Base-by-base conservation (phyloP, 1,140 invertebrate genomes). In the Caerostris extrusa region DNA sequence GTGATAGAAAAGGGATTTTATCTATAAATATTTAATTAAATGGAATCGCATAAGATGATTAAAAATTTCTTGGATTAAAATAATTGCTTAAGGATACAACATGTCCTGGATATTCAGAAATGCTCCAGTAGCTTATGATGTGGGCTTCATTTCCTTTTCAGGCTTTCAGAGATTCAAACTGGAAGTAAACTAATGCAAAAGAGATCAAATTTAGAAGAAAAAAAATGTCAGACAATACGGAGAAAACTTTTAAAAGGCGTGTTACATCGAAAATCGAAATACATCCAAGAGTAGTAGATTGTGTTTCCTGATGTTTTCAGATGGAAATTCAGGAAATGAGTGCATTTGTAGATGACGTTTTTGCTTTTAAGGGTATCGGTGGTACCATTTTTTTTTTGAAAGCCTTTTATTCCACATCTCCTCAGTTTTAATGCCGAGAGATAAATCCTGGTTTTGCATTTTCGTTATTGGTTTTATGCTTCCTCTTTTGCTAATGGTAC, bases 241-340 rank as follows among this genome's bases (percentile, higher is more conserved):
- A 53, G 10, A 77, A 19, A 77, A 34, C 7, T 77, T 77, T 34
- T 50, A 7, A 77, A 77, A 14, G 19, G 14, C 6, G 8, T 34
- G 50, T 34, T 34, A 5, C 50, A 19, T 34, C 2, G 71, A 77
- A 34, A 3, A 77, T 19, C n/a, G n/a, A 77, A 77, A 77, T 14
- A 3, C 71, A 50, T 50, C 8, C 17, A 5, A 17, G 61, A 64
- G 61, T 0, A 2, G 5, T 34, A 77, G n/a, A 8, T 6, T 19
- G 8, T 77, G 71, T 77, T 77, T 77, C 71, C 19, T 6, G 5
- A 34, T 34, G 71, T 53, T 77, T 77, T 77, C 19, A 34, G 5
- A 77, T 53, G n/a, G n/a, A 77, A 77, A 77, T 19, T 6, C 50
- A 7, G 71, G 71, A 77, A 77, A 77, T 77, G 71, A 53, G 71